phyloP scores from a whole-genome alignment of 2,888 invertebrate genomes.

The Euproctis similis region DNA sequence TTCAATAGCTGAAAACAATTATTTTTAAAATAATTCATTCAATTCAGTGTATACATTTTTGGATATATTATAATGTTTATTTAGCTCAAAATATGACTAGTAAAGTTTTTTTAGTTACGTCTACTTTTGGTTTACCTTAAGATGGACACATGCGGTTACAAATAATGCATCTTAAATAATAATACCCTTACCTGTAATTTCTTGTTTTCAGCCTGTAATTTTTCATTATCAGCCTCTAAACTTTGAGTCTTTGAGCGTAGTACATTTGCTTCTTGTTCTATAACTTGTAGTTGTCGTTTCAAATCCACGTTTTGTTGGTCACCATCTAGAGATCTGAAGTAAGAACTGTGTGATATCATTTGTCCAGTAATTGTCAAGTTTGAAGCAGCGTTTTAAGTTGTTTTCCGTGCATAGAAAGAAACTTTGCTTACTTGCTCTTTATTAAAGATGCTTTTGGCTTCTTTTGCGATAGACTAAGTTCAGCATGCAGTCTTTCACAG shows the following conservation, averaged over 20 bases:
- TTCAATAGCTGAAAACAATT: slow-evolving; percentile 69
- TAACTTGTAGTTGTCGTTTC: slow-evolving; percentile 83
- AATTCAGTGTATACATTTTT: too few species aligned
- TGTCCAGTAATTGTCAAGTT: too few species aligned
- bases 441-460: slow-evolving; percentile 77
- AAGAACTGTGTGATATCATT: too few species aligned
- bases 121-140: too few species aligned
- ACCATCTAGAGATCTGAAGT: slow-evolving; percentile 75
- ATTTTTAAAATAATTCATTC: too few species aligned
- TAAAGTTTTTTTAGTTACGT: slow-evolving; percentile 1
- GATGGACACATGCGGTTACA: too few species aligned
- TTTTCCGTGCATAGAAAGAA: not conserved
- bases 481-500: slow-evolving; percentile 84
- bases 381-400: too few species aligned
- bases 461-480: slow-evolving; percentile 78
- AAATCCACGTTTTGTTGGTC: slow-evolving; percentile 81
- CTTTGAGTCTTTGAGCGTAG: slow-evolving; percentile 80
- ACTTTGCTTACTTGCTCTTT: slow-evolving; percentile 79
- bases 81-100: too few species aligned
- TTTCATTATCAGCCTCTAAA: slow-evolving; percentile 85
- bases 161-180: not conserved
- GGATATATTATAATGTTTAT: too few species aligned
- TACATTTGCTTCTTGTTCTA: slow-evolving; percentile 85
- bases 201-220: slow-evolving; percentile 83
- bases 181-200: slow-evolving; percentile 73